Percentiles rank a stretch among this genome's conserved stretches.
Evolutionary conservation across 2,888 invertebrate genomes (phyloP).

Genomic region (Scaptodrosophila latifasciaeformis): DNA sequence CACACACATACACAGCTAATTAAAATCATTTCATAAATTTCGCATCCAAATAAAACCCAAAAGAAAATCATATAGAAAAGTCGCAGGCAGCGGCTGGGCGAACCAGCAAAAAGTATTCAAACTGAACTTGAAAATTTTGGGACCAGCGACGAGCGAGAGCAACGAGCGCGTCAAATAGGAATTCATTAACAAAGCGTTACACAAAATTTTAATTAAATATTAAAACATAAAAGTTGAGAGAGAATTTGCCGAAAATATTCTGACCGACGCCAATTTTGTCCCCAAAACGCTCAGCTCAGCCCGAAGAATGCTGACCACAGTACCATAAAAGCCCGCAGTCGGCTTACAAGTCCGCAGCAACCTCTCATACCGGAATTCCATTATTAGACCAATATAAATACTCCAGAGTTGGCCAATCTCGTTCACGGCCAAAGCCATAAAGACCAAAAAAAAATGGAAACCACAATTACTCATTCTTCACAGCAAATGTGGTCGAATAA

Average conservation of each 20-base stretch:
- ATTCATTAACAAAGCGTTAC: conserved; percentile 66
- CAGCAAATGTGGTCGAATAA: too few species aligned
- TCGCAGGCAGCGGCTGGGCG: not conserved
- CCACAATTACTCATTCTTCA: too few species aligned
- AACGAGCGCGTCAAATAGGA: conserved; percentile 57
- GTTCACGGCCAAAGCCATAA: too few species aligned
- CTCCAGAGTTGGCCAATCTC: too few species aligned
- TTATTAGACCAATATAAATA: too few species aligned
- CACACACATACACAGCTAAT: conserved; percentile 43
- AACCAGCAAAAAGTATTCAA: not conserved
- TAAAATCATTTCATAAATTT: conserved; percentile 65
- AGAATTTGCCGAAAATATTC: conserved; percentile 46
- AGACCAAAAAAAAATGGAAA: too few species aligned
- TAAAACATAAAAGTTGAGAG: conserved; percentile 64
- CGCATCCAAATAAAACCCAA: conserved; percentile 22
- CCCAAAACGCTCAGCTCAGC: too few species aligned
- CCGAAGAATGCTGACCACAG: too few species aligned
- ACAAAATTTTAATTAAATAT: conserved; percentile 67
- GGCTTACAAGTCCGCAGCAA: too few species aligned
- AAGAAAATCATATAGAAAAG: conserved; percentile 1
- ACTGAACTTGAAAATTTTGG: conserved; percentile 38
- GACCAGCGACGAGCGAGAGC: conserved; percentile 55
- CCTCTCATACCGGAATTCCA: too few species aligned
- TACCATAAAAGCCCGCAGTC: too few species aligned
- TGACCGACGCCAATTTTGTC: not conserved